Evolutionary conservation across 2,888 invertebrate species (phyloP).

Genomic region (Yponomeuta plumbellus): DNA sequence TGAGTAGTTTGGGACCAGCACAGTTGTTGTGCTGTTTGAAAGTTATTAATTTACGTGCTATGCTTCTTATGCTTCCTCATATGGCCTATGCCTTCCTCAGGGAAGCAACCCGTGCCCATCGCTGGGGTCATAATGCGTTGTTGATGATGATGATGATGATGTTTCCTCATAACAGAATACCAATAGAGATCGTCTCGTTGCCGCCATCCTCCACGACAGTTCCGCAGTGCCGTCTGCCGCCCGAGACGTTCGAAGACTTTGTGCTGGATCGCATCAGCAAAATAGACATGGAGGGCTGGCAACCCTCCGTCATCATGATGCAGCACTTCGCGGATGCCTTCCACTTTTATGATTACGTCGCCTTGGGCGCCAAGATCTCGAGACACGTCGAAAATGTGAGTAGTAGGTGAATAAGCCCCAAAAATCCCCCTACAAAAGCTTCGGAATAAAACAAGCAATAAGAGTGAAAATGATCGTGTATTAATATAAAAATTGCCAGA

Average conservation of each 20-base stretch:
- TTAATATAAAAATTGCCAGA: too few relatives aligned
- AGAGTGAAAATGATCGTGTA: background rate
- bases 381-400: constrained; percentile 58
- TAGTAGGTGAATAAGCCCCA: constrained; percentile 20
- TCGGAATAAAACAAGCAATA: too few relatives aligned
- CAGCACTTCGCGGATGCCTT: constrained; percentile 54
- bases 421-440: too few relatives aligned
- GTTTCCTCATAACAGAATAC: constrained; percentile 35
- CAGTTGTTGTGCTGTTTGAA: too few relatives aligned
- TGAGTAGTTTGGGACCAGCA: too few relatives aligned
- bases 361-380: constrained; percentile 53
- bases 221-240: constrained; percentile 43
- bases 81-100: too few relatives aligned
- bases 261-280: constrained; percentile 41
- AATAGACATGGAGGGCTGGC: constrained; percentile 46
- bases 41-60: too few relatives aligned
- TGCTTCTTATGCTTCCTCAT: too few relatives aligned
- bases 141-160: too few relatives aligned
- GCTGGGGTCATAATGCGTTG: too few relatives aligned
- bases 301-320: constrained; percentile 46
- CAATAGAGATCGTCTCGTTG: constrained; percentile 38
- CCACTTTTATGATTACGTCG: constrained; percentile 42
- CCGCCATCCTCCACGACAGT: constrained; percentile 36
- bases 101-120: too few relatives aligned
- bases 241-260: constrained; percentile 45